Evolutionary conservation across 1,140 invertebrate genomes (phyloP).

Genomic region (Lamellibrachia luymesi): DNA sequence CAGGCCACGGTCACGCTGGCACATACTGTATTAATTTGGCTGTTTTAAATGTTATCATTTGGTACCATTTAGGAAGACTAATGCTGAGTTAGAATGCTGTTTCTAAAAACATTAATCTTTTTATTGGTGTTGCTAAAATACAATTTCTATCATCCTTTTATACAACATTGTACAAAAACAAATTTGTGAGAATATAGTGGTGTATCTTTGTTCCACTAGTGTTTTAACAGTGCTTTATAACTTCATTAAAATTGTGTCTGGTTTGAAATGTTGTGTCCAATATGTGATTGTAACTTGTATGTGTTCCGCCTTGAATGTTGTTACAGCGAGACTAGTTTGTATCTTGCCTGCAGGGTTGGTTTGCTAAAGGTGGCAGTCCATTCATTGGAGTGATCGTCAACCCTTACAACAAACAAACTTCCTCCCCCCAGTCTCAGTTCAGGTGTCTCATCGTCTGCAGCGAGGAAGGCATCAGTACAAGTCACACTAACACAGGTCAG

Average conservation of each 20-base stretch:
- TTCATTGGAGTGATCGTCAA: conserved; percentile 65
- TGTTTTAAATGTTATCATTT: background rate
- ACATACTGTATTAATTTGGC: background rate
- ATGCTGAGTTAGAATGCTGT: background rate
- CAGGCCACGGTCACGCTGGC: background rate
- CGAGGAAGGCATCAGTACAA: background rate
- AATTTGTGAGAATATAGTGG: background rate
- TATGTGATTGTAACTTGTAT: background rate
- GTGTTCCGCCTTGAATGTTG: background rate
- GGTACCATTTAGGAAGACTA: background rate
- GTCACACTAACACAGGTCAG: background rate
- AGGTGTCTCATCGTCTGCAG: conserved; percentile 40
- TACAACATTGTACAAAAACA: background rate
- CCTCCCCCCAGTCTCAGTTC: conserved; percentile 38
- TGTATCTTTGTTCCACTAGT: background rate
- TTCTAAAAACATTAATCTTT: background rate
- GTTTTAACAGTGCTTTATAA: background rate
- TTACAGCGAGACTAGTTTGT: background rate
- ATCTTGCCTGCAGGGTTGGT: conserved; percentile 60
- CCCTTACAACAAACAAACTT: conserved; percentile 56
- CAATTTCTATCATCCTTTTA: background rate
- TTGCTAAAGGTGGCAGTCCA: conserved; percentile 59
- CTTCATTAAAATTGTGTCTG: background rate
- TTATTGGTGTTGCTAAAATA: background rate
- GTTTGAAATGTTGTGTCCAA: background rate